Percentiles rank a stretch among this genome's conserved stretches.
Evolutionary conservation across 2,888 invertebrate genomes (phyloP).

Genomic region (Epirrita christyi): DNA sequence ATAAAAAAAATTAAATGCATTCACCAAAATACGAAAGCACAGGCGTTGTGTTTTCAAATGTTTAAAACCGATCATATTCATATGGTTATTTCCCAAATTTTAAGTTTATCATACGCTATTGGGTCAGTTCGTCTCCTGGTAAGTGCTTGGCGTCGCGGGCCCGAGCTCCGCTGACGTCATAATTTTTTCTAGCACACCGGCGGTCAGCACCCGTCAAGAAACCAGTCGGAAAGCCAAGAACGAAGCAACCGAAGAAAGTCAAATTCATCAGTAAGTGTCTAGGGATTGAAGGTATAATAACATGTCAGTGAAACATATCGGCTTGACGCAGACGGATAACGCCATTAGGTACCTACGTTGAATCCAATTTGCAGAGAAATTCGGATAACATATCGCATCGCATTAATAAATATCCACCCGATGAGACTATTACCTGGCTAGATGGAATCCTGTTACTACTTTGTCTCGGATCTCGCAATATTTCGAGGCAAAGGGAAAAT

Average conservation of each 20-base stretch:
- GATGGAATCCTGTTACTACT: conserved; percentile 26
- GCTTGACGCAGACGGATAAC: conserved; percentile 12
- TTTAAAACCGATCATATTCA: too few relatives aligned
- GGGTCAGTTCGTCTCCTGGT: conserved; percentile 46
- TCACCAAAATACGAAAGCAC: too few relatives aligned
- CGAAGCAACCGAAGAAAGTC: conserved; percentile 95
- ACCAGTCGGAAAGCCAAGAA: conserved; percentile 91
- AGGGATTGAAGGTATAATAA: background rate
- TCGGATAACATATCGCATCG: conserved; percentile 10
- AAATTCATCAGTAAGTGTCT: conserved; percentile 95
- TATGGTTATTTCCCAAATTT: too few relatives aligned
- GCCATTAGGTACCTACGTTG: conserved; percentile 1
- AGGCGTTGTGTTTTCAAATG: background rate
- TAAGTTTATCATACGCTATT: conserved; percentile 4
- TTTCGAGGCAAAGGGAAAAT: conserved; percentile 24
- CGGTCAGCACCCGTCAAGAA: conserved; percentile 90
- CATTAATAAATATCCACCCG: conserved; percentile 11
- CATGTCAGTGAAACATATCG: background rate
- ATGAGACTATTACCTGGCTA: conserved; percentile 19
- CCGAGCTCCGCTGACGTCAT: conserved; percentile 49
- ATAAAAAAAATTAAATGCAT: too few relatives aligned
- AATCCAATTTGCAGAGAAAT: conserved; percentile 12
- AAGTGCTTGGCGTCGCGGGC: conserved; percentile 42
- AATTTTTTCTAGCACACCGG: conserved; percentile 68
- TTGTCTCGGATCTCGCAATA: conserved; percentile 28